These are phyloP conservation scores for Fragum sueziense DNA, from an alignment of 2,888 invertebrate species.

Conservation along the genomic window DNA sequence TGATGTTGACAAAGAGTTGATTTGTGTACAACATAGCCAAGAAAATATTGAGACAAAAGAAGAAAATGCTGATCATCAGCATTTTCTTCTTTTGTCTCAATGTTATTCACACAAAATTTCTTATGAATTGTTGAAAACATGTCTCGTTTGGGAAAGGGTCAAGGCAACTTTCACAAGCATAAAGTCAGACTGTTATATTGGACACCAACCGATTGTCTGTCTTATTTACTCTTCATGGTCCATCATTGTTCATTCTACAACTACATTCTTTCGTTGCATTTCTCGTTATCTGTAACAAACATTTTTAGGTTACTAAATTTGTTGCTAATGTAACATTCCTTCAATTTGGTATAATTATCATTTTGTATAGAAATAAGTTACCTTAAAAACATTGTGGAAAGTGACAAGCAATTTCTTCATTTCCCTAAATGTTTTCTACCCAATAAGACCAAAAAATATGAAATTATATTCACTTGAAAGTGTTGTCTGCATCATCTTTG, in stretches of 20 bases:
- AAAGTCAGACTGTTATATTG: too few species aligned
- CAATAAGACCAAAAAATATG: too few species aligned
- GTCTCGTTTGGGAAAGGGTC: neutral
- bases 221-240: constrained; percentile 9
- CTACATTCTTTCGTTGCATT: constrained; percentile 3
- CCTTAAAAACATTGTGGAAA: neutral
- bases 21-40: too few species aligned
- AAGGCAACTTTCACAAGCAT: too few species aligned
- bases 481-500: neutral
- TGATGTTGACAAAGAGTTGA: too few species aligned
- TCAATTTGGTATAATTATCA: too few species aligned
- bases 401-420: neutral
- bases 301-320: too few species aligned
- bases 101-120: too few species aligned
- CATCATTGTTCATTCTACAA: neutral
- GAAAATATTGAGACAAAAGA: neutral
- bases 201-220: too few species aligned
- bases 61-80: constrained; percentile 1
- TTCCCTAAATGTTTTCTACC: neutral
- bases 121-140: too few species aligned
- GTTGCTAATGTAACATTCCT: too few species aligned
- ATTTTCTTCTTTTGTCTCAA: neutral
- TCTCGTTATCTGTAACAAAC: constrained; percentile 11
- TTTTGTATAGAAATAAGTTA: neutral
- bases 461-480: too few species aligned